Evolutionary conservation across 2,797 vertebrate genomes (phyloP), one percentile per base, ranked within the genome.

Genomic region (Chaetodon trifasciatus): DNA sequence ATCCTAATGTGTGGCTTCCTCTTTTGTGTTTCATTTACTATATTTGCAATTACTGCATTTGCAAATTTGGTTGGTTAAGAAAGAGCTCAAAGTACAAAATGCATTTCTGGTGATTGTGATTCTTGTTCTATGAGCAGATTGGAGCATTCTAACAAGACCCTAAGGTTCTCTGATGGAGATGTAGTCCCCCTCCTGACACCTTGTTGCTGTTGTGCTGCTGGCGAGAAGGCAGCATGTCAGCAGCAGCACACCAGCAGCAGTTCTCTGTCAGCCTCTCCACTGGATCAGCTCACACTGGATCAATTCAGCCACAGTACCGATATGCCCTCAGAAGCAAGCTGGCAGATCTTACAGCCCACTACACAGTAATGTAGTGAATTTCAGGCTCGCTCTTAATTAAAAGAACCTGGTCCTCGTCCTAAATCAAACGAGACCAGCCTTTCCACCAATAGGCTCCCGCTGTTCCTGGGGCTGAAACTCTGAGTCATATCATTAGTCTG

Each of bases 141-240:
- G 19, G 35, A 73, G 44, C 42, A 12, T 2, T 46, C 44, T 65
- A 73, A 75, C 40, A 40, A 19, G 65, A 40, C 35, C 35, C 42
- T 47, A 1, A 5, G 8, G 57, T 44, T 44, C n/a, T 62, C 32
- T 69, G 75, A 79, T 60, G 52, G 49, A 60, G 46, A 77, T 21
- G 2, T 1, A 21, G 10, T 37, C 6, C 1, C n/a, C 50, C 4
- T 19, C 9, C 11, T 23, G 76, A 70, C 32, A 60, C 6, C 28
- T 44, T 46, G 71, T 69, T 85, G 57, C 76, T 35, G 67, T 40
- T 37, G 53, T 35, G 57, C 73, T 37, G 44, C 52, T 50, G 70
- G 70, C 23, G 56, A 73, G 80, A 86, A 70, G 62, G 44, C 77
- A 81, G 84, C 78, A 19, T 68, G 78, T 66, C 58, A 58, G 76